Percentiles rank a stretch among this genome's conserved stretches.
These are phyloP conservation scores for Cheilinus undulatus DNA, from an alignment of 2,113 vertebrate genomes.

Conservation along the genomic window DNA sequence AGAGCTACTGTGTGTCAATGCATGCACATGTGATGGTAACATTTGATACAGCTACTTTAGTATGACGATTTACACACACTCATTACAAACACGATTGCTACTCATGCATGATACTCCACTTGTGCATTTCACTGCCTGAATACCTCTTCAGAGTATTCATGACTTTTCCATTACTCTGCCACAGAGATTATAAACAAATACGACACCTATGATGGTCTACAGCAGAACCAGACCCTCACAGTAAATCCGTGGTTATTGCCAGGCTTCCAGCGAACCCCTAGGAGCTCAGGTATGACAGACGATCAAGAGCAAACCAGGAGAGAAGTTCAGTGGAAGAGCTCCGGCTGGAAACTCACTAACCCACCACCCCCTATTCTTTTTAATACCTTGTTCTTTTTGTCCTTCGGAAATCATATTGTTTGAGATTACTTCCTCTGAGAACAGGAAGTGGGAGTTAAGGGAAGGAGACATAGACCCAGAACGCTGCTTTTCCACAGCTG, in stretches of 20 bases:
- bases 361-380: neutral
- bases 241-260: constrained; percentile 58
- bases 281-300: constrained; percentile 14
- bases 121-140: constrained; percentile 25
- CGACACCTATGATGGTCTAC: constrained; percentile 67
- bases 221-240: constrained; percentile 48
- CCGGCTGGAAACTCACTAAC: neutral
- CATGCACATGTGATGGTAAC: constrained; percentile 10
- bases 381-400: constrained; percentile 52
- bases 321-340: neutral
- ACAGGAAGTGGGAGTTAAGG: constrained; percentile 55
- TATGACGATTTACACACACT: neutral
- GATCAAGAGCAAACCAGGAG: constrained; percentile 1
- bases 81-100: neutral
- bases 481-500: neutral
- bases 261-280: constrained; percentile 1
- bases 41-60: neutral
- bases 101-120: constrained; percentile 18
- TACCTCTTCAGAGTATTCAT: constrained; percentile 40
- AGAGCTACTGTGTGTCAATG: constrained; percentile 8
- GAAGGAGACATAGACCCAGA: constrained; percentile 39
- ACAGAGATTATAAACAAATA: constrained; percentile 68
- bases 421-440: constrained; percentile 76
- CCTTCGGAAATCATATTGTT: constrained; percentile 79
- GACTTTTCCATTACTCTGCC: constrained; percentile 55